Evolutionary conservation across 2,113 vertebrate species (phyloP).

Genomic region (Campylomormyrus tamandua): DNA sequence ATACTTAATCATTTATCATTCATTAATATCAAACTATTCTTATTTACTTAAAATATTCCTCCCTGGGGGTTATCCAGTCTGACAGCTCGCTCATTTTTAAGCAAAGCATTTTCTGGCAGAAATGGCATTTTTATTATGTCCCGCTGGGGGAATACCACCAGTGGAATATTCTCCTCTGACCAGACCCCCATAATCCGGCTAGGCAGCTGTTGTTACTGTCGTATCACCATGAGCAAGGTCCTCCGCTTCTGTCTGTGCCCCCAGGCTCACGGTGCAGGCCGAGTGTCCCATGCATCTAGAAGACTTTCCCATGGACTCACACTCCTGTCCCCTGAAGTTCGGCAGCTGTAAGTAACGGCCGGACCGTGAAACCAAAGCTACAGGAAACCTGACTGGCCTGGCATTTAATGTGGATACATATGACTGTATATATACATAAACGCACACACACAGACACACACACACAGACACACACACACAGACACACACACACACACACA

Average conservation of each 20-base stretch:
- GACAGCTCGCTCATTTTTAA: not conserved
- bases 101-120: not conserved
- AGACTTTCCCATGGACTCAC: constrained; percentile 98
- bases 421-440: not conserved
- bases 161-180: not conserved
- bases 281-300: constrained; percentile 99
- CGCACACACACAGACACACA: not conserved
- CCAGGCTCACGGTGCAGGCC: constrained; percentile 94
- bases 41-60: not conserved
- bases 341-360: constrained; percentile 90
- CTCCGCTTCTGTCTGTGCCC: not conserved
- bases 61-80: not conserved
- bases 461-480: not conserved
- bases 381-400: not conserved
- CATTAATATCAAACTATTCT: not conserved
- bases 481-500: no score
- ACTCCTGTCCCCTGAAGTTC: constrained; percentile 96
- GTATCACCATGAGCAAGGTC: not conserved
- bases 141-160: not conserved
- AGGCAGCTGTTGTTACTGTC: not conserved
- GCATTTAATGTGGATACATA: not conserved
- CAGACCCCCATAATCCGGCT: not conserved
- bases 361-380: not conserved
- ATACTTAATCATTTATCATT: not conserved
- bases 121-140: not conserved